Evolutionary conservation across 2,888 invertebrate genomes (phyloP), one percentile per base, ranked within the genome.

Genomic region (Celastrina argiolus): DNA sequence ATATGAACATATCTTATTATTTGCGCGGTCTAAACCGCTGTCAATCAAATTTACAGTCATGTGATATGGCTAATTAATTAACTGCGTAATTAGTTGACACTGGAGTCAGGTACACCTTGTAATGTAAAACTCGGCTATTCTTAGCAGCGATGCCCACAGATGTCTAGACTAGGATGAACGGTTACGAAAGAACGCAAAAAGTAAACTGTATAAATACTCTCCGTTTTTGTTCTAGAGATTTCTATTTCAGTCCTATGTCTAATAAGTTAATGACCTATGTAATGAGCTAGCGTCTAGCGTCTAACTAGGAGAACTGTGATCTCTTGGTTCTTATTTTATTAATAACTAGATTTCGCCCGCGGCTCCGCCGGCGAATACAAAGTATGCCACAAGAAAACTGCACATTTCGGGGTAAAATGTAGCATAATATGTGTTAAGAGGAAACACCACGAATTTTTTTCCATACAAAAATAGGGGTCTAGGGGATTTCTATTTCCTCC

Each of bases 151-250:
- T 51, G 22, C 34, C 18, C 59, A 59, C 59, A 34, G 59, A 59
- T 31, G 59, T 34, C 16, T 59, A 34, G 10, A n/a, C n/a, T n/a
- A n/a, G n/a, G n/a, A n/a, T n/a, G n/a, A 34, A 31, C 31, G 56
- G 28, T 34, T 59, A 31, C 5, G 59, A 16, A 58, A 59, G 16
- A 59, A 59, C 34, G 59, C 34, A 59, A 59, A 58, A 59, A 59
- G 59, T 34, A 34, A n/a, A 58, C 56, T 28, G 56, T 56, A 56
- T 56, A 28, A 56, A n/a, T 59, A 59, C 34, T 34, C 34, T n/a
- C 34, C 31, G 59, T 59, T 51, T 51, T 51, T 59, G 34, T 59
- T 59, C 59, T 16, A 59, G 59, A n/a, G 59, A 34, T 59, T 59
- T 59, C 59, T 59, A 59, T 59, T 59, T 58, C 16, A 31, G 31